Base-by-base conservation (phyloP, 2,797 vertebrate genomes). In the Alosa sapidissima region DNA sequence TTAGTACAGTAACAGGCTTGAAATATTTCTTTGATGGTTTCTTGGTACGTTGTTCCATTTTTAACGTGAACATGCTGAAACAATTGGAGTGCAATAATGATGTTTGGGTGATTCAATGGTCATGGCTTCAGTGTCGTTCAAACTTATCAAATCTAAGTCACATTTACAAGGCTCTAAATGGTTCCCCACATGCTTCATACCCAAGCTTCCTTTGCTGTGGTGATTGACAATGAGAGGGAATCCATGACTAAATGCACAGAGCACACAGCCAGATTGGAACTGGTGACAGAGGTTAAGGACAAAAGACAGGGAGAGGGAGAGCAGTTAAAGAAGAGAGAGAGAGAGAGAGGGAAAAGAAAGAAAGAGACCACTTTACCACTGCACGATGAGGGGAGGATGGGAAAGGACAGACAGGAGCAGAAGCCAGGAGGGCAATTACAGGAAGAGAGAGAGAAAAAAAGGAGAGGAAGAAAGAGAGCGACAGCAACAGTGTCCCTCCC, bases 81-180 rank as follows among this genome's bases (percentile, higher is more conserved):
- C 90, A 91, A 90, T 87, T 87, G 88, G 54, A 55, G 54, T 88
- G 82, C 86, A 81, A 81, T 47, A 9, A 41, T 11, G 33, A 72
- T 5, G 28, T 36, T 72, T 4, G 4, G 11, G 28, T 72, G 65
- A 72, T 28, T 72, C 65, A 72, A 28, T 36, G 33, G 55, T 68
- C 62, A 33, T 33, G 9, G 33, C 28, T 14, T 72, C 10, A 65
- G 24, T 28, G n/a, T 65, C 2, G 2, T 16, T 4, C 11, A 72
- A 68, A 68, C 28, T 13, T 28, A 36, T 68, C 11, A 36, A 36
- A 72, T 72, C 13, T 72, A 72, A 28, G 65, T 28, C 65, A 33
- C 16, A 72, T 5, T 10, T 5, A 36, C 33, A 36, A 36, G 33
- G 11, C 2, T 13, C 1, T 16, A 16, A 16, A 36, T 72, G 2